phyloP scores from a whole-genome alignment of 2,797 vertebrate species.

The Gallinago stenura region DNA sequence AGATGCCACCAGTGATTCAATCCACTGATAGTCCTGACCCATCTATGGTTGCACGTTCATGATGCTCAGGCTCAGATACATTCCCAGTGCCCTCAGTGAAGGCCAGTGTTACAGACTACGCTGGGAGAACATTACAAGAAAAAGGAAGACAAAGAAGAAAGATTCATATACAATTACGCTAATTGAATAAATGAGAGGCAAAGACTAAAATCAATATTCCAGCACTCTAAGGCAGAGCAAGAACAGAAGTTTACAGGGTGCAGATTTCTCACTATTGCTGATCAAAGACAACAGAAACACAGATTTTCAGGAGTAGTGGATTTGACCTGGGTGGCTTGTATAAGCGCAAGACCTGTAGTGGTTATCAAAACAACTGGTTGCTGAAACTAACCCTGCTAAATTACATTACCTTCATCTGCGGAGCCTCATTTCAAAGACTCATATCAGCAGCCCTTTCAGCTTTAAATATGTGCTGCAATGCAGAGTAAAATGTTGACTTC shows the following conservation, averaged over 20 bases:
- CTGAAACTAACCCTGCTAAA: conserved; percentile 5
- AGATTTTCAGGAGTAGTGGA: neutral
- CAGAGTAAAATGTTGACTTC: neutral
- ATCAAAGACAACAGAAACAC: neutral
- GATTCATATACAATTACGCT: neutral
- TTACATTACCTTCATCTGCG: neutral
- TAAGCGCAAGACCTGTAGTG: neutral
- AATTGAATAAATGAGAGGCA: neutral
- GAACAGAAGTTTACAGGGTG: neutral
- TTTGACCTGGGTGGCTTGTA: neutral
- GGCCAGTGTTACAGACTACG: too few relatives aligned
- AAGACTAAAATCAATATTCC: neutral
- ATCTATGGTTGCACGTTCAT: fast-evolving
- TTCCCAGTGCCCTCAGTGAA: neutral
- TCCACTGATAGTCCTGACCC: neutral
- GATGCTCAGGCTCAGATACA: neutral
- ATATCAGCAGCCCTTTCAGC: neutral
- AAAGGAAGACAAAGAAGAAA: neutral
- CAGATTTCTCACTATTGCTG: neutral
- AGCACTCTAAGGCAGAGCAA: neutral
- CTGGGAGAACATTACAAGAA: neutral
- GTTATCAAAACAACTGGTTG: neutral
- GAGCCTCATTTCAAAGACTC: neutral
- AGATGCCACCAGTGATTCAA: neutral
- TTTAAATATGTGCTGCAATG: neutral